Evolutionary conservation across 2,888 invertebrate genomes (phyloP).

Genomic region (Noctua janthe): DNA sequence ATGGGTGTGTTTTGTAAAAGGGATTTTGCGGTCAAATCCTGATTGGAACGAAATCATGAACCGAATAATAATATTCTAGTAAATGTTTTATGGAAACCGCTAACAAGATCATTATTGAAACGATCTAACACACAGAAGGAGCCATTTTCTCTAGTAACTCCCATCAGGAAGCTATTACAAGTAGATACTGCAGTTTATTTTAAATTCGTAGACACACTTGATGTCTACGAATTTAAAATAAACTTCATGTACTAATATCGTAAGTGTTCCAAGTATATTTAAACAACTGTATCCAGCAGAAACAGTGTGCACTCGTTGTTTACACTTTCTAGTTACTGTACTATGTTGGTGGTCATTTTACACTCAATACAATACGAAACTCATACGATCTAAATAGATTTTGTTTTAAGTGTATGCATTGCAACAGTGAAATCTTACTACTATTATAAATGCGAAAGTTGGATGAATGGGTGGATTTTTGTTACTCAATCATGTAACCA

Average conservation of each 20-base stretch:
- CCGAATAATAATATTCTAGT: not conserved
- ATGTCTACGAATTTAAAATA: not conserved
- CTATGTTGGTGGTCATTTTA: slow-evolving; percentile 1
- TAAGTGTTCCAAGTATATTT: slow-evolving; percentile 30
- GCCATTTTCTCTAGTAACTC: too few species aligned
- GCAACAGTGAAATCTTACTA: not conserved
- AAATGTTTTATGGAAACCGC: not conserved
- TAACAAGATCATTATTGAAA: not conserved
- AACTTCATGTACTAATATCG: slow-evolving; percentile 19
- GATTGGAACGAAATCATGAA: not conserved
- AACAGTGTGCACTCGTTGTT: slow-evolving; percentile 24
- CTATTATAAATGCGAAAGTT: too few species aligned
- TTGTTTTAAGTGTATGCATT: not conserved
- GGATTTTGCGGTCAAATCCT: not conserved
- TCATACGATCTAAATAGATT: not conserved
- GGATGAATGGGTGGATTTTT: too few species aligned
- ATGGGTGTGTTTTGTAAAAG: not conserved
- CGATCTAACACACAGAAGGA: not conserved
- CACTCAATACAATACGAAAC: slow-evolving; percentile 13
- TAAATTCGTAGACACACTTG: not conserved
- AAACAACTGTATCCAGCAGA: slow-evolving; percentile 52
- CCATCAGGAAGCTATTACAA: not conserved
- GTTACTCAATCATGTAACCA: too few species aligned
- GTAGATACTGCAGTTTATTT: not conserved
- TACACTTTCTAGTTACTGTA: slow-evolving; percentile 44